Conservation (phyloP, 2,888 invertebrate species). For the Clunio marinus region DNA sequence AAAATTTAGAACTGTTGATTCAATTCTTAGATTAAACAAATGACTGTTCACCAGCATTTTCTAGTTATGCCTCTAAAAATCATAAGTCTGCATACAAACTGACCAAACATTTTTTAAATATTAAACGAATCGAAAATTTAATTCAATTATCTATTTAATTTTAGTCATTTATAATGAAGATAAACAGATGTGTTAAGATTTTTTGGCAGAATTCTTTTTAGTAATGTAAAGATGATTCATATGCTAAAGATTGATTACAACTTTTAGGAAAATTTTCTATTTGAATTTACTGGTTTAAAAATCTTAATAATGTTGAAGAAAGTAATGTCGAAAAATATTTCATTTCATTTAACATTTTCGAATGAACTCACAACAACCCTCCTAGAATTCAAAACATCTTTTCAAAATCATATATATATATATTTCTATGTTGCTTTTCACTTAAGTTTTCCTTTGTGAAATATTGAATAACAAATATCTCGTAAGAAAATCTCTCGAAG, state of each 20-base stretch:
- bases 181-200: no score
- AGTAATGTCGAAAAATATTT: no score
- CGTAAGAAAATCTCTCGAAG: not conserved
- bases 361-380: constrained; percentile 27
- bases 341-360: not conserved
- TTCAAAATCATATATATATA: constrained; percentile 32
- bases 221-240: no score
- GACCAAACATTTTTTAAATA: constrained; percentile 7
- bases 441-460: not conserved
- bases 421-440: constrained; percentile 30
- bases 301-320: no score
- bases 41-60: not conserved
- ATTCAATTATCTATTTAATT: constrained; percentile 35
- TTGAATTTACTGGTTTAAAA: no score
- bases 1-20: not conserved
- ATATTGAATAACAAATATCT: constrained; percentile 31
- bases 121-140: constrained; percentile 35
- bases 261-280: no score
- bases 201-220: no score
- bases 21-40: not conserved
- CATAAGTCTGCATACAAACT: not conserved
- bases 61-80: not conserved
- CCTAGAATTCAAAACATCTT: constrained; percentile 6
- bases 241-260: no score
- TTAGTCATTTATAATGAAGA: no score